Evolutionary conservation across 2,888 invertebrate genomes (phyloP).

Genomic region (Bibio marci): DNA sequence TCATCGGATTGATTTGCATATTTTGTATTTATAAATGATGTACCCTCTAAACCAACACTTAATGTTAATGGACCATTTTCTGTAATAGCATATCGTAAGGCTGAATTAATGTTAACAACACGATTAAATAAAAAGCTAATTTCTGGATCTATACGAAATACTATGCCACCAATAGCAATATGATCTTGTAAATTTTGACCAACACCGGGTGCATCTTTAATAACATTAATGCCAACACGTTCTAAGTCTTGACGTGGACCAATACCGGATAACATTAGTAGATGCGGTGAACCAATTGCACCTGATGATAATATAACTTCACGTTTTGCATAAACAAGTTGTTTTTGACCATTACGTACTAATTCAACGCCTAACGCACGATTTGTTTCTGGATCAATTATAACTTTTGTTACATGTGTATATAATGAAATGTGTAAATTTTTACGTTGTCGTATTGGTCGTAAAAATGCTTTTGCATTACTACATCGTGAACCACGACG

Average conservation of each 20-base stretch:
- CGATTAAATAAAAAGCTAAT: constrained; percentile 65
- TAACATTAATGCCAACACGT: constrained; percentile 52
- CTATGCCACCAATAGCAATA: constrained; percentile 70
- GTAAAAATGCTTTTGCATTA: constrained; percentile 67
- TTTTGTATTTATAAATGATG: constrained; percentile 76
- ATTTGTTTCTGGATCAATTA: constrained; percentile 52
- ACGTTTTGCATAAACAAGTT: constrained; percentile 23
- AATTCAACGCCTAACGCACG: constrained; percentile 69
- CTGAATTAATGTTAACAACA: constrained; percentile 67
- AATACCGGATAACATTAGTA: constrained; percentile 80
- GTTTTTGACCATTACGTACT: constrained; percentile 41
- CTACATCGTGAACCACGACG: constrained; percentile 68
- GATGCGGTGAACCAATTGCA: constrained; percentile 77
- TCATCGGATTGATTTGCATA: constrained; percentile 74
- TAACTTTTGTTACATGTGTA: constrained; percentile 58
- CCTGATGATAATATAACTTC: constrained; percentile 44
- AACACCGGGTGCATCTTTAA: constrained; percentile 65
- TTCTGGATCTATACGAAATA: constrained; percentile 64
- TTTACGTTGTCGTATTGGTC: constrained; percentile 55
- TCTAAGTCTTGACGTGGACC: constrained; percentile 59
- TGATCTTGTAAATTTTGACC: constrained; percentile 81
- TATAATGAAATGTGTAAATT: constrained; percentile 72
- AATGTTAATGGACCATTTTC: constrained; percentile 78
- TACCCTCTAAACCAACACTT: constrained; percentile 71
- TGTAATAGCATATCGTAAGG: constrained; percentile 65